phyloP scores from a whole-genome alignment of 2,797 vertebrate species.

The Trachops cirrhosus region DNA sequence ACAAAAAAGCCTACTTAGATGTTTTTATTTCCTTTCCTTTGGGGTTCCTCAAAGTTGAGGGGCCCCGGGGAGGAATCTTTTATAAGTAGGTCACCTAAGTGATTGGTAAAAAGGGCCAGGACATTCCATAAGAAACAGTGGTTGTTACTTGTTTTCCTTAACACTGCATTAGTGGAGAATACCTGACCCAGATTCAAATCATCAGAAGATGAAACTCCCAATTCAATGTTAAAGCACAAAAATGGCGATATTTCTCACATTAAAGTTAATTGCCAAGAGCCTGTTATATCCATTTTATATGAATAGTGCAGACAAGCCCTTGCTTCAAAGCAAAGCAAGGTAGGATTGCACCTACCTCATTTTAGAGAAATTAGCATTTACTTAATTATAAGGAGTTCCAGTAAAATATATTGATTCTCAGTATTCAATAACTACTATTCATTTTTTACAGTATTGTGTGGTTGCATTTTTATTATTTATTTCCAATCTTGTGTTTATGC shows the following conservation, averaged over 20 bases:
- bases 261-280: background rate
- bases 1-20: conserved; percentile 32
- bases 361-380: background rate
- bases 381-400: background rate
- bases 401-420: background rate
- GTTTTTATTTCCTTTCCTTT: conserved; percentile 64
- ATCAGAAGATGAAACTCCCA: background rate
- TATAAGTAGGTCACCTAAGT: conserved; percentile 57
- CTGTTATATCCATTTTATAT: background rate
- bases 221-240: background rate
- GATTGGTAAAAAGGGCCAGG: conserved; percentile 50
- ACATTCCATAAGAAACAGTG: conserved; percentile 47
- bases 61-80: conserved; percentile 58
- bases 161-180: background rate
- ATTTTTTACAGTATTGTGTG: background rate
- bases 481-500: background rate
- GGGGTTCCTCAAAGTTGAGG: conserved; percentile 66
- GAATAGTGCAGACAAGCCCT: background rate
- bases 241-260: background rate
- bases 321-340: background rate
- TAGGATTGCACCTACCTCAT: background rate
- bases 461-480: background rate
- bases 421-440: background rate
- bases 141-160: conserved; percentile 41
- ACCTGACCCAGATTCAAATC: conserved; percentile 56